Conservation (phyloP, 2,888 invertebrate species). For the Drosophila buzzatii region DNA sequence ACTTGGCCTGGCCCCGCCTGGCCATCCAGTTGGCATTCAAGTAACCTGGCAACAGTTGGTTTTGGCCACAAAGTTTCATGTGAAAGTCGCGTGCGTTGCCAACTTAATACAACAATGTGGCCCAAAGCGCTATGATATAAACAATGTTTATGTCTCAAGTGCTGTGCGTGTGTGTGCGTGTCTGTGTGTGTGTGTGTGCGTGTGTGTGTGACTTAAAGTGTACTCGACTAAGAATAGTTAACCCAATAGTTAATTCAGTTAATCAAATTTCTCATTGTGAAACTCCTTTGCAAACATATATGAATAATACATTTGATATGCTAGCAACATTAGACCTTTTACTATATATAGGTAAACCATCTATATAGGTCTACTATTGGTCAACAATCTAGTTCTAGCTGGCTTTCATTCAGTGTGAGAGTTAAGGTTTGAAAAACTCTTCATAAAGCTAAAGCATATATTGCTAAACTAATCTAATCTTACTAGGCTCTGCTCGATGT, state of each 20-base stretch:
- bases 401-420: too few species aligned
- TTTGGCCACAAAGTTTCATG: conserved; percentile 57
- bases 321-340: too few species aligned
- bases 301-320: too few species aligned
- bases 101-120: conserved; percentile 31
- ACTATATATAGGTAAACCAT: too few species aligned
- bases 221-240: background rate
- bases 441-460: too few species aligned
- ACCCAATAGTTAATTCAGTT: background rate
- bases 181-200: background rate
- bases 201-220: background rate
- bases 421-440: too few species aligned
- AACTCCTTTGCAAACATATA: too few species aligned
- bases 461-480: too few species aligned
- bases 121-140: conserved; percentile 1
- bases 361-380: too few species aligned
- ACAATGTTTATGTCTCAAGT: conserved; percentile 8
- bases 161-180: background rate
- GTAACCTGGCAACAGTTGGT: conserved; percentile 77
- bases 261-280: background rate
- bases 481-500: too few species aligned
- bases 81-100: conserved; percentile 42
- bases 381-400: too few species aligned
- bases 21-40: background rate
- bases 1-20: too few species aligned